Base-by-base conservation (phyloP, 2,113 vertebrate species). In the Casuarius casuarius region DNA sequence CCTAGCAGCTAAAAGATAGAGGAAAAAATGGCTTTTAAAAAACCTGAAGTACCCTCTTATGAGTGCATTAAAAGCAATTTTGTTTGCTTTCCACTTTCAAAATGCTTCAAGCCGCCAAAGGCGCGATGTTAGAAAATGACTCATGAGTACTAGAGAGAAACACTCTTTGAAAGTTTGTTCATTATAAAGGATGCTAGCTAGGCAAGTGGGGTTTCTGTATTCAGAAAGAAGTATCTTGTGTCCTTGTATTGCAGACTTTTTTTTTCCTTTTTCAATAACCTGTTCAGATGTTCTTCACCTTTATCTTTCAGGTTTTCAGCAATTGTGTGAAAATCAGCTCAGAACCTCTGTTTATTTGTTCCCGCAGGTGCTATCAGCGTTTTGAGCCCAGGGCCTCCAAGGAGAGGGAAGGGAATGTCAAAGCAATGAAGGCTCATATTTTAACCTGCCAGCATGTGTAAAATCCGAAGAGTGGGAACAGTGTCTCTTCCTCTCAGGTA, bases 41-140 rank as follows among this genome's bases (percentile, higher is more conserved):
- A 94, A 89, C 72, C 86, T 92, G 92, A 97, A 97, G 95, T 95
- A 87, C 94, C 91, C 94, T 97, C 97, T 98, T 96, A 96, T 84
- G 95, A 92, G 96, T 85, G 86, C 91, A 95, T 94, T 95, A 92
- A 97, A 96, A 94, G 90, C 94, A 94, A 97, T 94, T 97, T 94
- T 95, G 79, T 87, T 96, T 96, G 94, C 96, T 97, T 95, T 95
- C 93, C 77, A 74, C 81, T 95, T 95, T 88, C 65, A 84, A 93
- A 97, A 97, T 96, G 92, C 95, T 97, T 96, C 83, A 95, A 94
- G 93, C 96, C 72, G 83, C 91, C 96, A 92, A 94, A 96, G 94
- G 87, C 20, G 11, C 1, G 17, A 80, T 77, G 88, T 91, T 96
- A 91, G 90, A 92, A 96, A 97, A 95, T 96, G 92, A 94, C 74